A percentile compares a stretch with the other conserved stretches of the same genome.
phyloP scores from a whole-genome alignment of 2,888 invertebrate species.

The Leptinotarsa rubiginosa region DNA sequence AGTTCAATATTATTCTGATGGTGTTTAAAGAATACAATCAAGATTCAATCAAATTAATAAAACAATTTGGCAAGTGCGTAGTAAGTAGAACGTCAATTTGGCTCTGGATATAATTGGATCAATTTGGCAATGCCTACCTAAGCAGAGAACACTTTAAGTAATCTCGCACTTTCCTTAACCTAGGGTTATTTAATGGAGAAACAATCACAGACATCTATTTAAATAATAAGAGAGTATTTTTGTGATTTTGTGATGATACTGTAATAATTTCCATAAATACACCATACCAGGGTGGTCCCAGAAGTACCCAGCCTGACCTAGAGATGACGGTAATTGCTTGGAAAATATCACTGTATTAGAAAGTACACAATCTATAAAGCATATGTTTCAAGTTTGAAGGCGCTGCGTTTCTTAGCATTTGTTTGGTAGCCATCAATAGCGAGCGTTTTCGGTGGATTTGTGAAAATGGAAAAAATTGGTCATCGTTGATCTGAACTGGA shows the following conservation, averaged over 20 bases:
- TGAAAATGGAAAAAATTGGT: no score
- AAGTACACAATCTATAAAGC: no score
- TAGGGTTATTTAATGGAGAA: conserved; percentile 52
- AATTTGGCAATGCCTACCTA: conserved; percentile 57
- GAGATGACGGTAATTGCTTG: no score
- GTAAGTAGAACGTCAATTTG: conserved; percentile 47
- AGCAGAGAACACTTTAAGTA: conserved; percentile 50
- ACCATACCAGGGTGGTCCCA: background rate
- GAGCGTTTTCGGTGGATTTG: no score
- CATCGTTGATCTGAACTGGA: no score
- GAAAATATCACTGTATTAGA: no score
- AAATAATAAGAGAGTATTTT: conserved; percentile 53
- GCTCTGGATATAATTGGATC: conserved; percentile 12
- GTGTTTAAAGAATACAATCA: conserved; percentile 40
- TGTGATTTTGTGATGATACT: conserved; percentile 42
- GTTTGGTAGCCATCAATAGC: no score
- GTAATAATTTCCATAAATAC: conserved; percentile 14
- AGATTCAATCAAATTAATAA: conserved; percentile 39
- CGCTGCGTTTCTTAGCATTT: no score
- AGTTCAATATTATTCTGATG: conserved; percentile 46
- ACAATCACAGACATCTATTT: conserved; percentile 63
- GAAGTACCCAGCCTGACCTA: no score
- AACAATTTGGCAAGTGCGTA: conserved; percentile 56
- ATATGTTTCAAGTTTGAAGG: no score
- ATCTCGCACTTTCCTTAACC: conserved; percentile 51